These are phyloP conservation scores for Bombus sibiricus DNA, from an alignment of 1,140 invertebrate genomes.

Conservation along the genomic window DNA sequence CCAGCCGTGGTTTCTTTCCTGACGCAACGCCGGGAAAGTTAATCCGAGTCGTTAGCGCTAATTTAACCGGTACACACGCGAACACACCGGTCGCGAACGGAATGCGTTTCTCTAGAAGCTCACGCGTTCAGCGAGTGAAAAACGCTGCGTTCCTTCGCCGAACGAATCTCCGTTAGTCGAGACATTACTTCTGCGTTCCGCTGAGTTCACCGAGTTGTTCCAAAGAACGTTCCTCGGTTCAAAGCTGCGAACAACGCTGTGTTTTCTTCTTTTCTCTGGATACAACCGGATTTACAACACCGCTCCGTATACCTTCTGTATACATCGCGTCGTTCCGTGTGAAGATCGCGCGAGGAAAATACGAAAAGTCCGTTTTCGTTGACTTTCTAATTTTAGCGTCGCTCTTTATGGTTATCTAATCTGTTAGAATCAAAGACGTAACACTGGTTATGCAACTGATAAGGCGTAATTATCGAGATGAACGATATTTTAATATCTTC, in stretches of 20 bases:
- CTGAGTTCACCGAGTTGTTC: background rate
- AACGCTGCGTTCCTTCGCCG: background rate
- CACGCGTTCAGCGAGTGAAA: background rate
- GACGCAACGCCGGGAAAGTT: conserved; percentile 23
- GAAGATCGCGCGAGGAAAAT: too few species aligned
- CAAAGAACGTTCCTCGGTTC: background rate
- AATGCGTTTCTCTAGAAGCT: conserved; percentile 14
- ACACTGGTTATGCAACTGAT: too few species aligned
- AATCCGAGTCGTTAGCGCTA: conserved; percentile 18
- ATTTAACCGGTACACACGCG: conserved; percentile 11
- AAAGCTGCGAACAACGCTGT: background rate
- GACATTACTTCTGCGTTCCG: background rate
- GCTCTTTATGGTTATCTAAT: too few species aligned
- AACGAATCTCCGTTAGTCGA: conserved; percentile 7
- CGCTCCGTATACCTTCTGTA: too few species aligned
- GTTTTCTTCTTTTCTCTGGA: background rate
- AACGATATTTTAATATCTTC: too few species aligned
- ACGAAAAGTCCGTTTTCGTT: too few species aligned
- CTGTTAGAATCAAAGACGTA: too few species aligned
- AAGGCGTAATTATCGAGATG: too few species aligned
- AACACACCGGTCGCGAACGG: background rate
- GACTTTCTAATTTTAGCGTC: too few species aligned
- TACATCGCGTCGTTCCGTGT: rapidly evolving
- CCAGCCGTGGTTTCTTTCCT: conserved; percentile 11
- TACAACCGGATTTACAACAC: too few species aligned